Percentiles rank a stretch among this genome's conserved stretches.
These are phyloP conservation scores for Microchrysa polita DNA, from an alignment of 2,888 invertebrate species.

Conservation along the genomic window DNA sequence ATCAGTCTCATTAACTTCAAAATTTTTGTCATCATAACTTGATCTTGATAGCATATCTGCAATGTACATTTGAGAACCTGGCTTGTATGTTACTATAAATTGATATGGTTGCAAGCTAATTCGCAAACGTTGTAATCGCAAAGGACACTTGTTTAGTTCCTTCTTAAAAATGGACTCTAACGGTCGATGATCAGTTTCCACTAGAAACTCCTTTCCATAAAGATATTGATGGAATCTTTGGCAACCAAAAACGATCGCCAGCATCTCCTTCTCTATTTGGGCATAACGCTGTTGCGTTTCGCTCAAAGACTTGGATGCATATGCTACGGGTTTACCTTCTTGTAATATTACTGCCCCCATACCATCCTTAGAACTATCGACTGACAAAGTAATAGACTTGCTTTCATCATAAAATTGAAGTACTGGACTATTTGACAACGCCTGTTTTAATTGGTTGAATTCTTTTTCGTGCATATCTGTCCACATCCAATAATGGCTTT, in stretches of 20 bases:
- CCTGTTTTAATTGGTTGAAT: not conserved
- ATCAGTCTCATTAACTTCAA: not conserved
- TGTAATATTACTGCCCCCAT: not conserved
- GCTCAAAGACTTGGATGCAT: too few relatives aligned
- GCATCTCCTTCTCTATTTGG: too few relatives aligned
- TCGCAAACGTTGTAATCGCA: not conserved
- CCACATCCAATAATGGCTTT: too few relatives aligned
- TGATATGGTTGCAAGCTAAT: too few relatives aligned
- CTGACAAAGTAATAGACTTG: not conserved
- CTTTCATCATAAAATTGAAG: constrained; percentile 4
- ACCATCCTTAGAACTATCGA: constrained; percentile 1
- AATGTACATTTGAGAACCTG: not conserved
- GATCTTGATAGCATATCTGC: not conserved
- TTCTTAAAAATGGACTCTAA: not conserved
- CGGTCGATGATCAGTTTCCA: not conserved
- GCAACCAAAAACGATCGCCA: not conserved
- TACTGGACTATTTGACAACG: constrained; percentile 2
- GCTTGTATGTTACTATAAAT: not conserved
- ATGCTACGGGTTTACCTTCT: too few relatives aligned
- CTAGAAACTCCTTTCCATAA: not conserved
- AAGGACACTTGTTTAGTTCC: not conserved
- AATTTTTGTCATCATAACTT: not conserved
- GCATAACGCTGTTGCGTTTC: not conserved
- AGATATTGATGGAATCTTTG: not conserved
- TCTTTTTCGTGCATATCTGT: not conserved